phyloP scores from a whole-genome alignment of 2,113 vertebrate species.

The Cnemophilus loriae region DNA sequence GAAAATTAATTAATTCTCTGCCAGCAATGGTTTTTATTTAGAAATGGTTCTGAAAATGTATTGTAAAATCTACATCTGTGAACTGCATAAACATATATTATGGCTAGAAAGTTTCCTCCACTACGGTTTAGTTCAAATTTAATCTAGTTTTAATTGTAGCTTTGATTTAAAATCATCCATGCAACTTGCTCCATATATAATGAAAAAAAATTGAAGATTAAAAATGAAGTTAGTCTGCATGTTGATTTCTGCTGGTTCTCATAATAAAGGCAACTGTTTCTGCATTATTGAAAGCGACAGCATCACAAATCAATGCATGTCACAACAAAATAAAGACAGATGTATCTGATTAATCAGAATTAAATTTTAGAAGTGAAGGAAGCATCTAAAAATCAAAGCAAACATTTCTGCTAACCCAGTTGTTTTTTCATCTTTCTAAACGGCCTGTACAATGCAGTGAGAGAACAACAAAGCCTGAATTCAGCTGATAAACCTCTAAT shows the following conservation, averaged over 20 bases:
- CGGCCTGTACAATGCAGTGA: background rate
- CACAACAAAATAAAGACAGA: slow-evolving; percentile 72
- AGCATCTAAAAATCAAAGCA: slow-evolving; percentile 63
- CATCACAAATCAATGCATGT: slow-evolving; percentile 73
- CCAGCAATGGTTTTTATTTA: background rate
- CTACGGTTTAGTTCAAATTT: slow-evolving; percentile 11
- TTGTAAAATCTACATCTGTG: background rate
- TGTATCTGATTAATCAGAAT: slow-evolving; percentile 78
- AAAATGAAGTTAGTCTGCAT: slow-evolving; percentile 48
- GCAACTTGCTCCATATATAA: slow-evolving; percentile 14
- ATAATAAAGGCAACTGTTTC: slow-evolving; percentile 67
- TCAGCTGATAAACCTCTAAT: background rate
- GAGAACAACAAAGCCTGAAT: slow-evolving; percentile 1
- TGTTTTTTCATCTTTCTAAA: background rate
- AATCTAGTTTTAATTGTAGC: slow-evolving; percentile 56
- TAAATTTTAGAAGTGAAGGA: slow-evolving; percentile 67
- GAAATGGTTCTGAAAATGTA: background rate
- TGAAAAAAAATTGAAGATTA: slow-evolving; percentile 32
- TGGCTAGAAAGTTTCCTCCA: background rate
- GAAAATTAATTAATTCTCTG: slow-evolving; percentile 17
- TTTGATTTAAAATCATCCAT: slow-evolving; percentile 9
- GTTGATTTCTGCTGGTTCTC: slow-evolving; percentile 53
- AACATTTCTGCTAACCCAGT: slow-evolving; percentile 19
- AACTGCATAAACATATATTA: background rate
- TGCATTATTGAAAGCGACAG: slow-evolving; percentile 63